A percentile compares a stretch with the other conserved stretches of the same genome.
phyloP scores from a whole-genome alignment of 2,888 invertebrate species.

The Dryocosmus kuriphilus region DNA sequence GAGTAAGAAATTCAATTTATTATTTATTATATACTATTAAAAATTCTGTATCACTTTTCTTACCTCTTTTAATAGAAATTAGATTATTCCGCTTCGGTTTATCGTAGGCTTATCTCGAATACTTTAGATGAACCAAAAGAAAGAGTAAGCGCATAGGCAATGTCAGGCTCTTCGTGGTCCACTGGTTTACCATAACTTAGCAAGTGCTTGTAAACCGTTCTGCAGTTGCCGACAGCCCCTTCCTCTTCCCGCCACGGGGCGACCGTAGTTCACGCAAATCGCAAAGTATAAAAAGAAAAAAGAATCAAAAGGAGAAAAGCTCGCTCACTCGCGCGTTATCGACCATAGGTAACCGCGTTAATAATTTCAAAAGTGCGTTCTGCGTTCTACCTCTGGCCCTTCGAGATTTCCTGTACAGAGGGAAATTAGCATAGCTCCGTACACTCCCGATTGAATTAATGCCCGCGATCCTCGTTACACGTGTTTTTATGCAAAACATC shows the following conservation, averaged over 20 bases:
- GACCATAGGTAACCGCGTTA: constrained; percentile 49
- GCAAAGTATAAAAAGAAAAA: constrained; percentile 45
- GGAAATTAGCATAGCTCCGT: constrained; percentile 65
- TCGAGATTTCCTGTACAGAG: constrained; percentile 70
- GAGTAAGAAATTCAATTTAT: constrained; percentile 65
- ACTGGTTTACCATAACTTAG: constrained; percentile 56
- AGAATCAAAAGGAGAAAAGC: constrained; percentile 40
- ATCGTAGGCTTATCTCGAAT: constrained; percentile 38
- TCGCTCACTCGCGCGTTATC: constrained; percentile 45
- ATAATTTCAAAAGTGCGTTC: constrained; percentile 56
- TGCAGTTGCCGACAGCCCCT: constrained; percentile 42
- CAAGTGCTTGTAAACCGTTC: constrained; percentile 52
- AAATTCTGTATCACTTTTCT: background rate
- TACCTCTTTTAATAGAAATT: background rate
- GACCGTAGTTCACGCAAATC: constrained; percentile 50
- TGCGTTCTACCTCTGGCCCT: constrained; percentile 44
- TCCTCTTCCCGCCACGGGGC: constrained; percentile 43
- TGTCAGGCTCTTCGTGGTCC: constrained; percentile 49
- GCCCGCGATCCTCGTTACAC: constrained; percentile 67
- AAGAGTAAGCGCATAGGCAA: constrained; percentile 22
- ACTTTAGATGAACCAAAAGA: constrained; percentile 32
- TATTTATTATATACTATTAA: background rate
- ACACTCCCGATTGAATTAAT: constrained; percentile 68
- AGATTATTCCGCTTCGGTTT: background rate
- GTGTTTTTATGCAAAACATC: constrained; percentile 57